Evolutionary conservation across 2,797 vertebrate genomes (phyloP).

Genomic region (Leuciscus waleckii): DNA sequence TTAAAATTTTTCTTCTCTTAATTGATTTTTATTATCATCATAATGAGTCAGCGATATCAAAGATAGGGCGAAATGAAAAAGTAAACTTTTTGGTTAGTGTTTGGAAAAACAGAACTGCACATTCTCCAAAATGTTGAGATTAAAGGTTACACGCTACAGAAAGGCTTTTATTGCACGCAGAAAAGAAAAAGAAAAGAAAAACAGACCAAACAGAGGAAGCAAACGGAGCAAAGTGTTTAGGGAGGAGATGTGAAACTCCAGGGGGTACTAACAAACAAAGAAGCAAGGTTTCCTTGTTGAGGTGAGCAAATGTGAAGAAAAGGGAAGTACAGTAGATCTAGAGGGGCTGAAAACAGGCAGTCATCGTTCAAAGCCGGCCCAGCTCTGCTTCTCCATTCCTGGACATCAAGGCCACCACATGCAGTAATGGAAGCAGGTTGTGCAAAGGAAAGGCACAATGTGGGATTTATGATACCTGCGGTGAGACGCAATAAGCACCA

Average conservation of each 20-base stretch:
- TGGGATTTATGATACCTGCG: conserved; percentile 43
- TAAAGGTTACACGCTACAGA: background rate
- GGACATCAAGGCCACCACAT: conserved; percentile 40
- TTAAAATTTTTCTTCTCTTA: too few species aligned
- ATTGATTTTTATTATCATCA: too few species aligned
- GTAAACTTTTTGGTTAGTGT: background rate
- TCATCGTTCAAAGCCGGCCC: conserved; percentile 32
- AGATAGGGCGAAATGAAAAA: background rate
- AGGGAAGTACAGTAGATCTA: conserved; percentile 10
- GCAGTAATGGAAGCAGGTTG: conserved; percentile 41
- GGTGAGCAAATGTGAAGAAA: background rate
- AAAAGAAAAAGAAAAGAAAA: background rate
- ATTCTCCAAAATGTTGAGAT: conserved; percentile 3
- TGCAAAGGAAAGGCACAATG: conserved; percentile 41
- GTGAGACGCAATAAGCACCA: conserved; percentile 39
- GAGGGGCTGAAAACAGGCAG: conserved; percentile 27
- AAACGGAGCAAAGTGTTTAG: conserved; percentile 15
- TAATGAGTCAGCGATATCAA: background rate
- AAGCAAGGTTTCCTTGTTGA: background rate
- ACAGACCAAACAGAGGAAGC: background rate
- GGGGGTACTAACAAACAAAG: conserved; percentile 19
- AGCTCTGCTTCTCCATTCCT: conserved; percentile 20
- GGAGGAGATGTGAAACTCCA: conserved; percentile 22
- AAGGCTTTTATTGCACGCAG: background rate
- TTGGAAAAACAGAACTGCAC: background rate